phyloP scores from a whole-genome alignment of 1,140 invertebrate genomes.

The Physella acuta region DNA sequence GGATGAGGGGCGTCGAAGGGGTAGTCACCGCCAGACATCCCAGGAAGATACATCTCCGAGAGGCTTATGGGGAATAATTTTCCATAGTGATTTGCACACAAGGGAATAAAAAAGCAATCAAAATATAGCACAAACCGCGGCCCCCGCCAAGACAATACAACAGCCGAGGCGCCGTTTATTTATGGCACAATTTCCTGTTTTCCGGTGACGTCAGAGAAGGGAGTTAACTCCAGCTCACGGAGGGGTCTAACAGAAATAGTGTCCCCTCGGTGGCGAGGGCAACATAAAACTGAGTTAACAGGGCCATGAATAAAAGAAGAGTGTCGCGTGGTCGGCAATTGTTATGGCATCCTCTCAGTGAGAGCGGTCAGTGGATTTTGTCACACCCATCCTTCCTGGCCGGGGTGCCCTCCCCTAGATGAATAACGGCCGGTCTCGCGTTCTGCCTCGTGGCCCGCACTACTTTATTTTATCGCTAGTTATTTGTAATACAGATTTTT shows the following conservation, averaged over 20 bases:
- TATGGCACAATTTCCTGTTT: slow-evolving; percentile 19
- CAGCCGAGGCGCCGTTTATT: slow-evolving; percentile 3
- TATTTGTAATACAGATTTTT: too few species aligned
- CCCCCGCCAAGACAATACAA: neutral
- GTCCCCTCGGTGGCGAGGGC: slow-evolving; percentile 1
- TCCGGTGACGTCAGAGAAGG: slow-evolving; percentile 14
- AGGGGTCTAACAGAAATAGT: slow-evolving; percentile 6
- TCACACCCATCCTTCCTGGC: too few species aligned
- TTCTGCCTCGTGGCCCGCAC: too few species aligned
- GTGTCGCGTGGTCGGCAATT: slow-evolving; percentile 7
- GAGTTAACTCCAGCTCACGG: slow-evolving; percentile 11
- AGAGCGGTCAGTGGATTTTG: too few species aligned
- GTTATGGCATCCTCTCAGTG: neutral
- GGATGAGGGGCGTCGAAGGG: too few species aligned
- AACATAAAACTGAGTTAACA: slow-evolving; percentile 14
- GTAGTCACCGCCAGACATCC: too few species aligned
- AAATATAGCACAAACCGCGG: neutral
- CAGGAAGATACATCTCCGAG: too few species aligned
- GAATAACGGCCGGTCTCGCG: too few species aligned
- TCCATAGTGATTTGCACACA: neutral
- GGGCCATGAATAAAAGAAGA: slow-evolving; percentile 4
- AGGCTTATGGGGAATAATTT: neutral
- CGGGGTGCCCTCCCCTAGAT: too few species aligned
- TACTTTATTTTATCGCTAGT: too few species aligned
- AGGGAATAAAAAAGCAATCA: slow-evolving; percentile 15